A percentile compares a stretch with the other conserved stretches of the same genome.
Conservation (phyloP, 2,113 vertebrate species). For the Pelmatolapia mariae region DNA sequence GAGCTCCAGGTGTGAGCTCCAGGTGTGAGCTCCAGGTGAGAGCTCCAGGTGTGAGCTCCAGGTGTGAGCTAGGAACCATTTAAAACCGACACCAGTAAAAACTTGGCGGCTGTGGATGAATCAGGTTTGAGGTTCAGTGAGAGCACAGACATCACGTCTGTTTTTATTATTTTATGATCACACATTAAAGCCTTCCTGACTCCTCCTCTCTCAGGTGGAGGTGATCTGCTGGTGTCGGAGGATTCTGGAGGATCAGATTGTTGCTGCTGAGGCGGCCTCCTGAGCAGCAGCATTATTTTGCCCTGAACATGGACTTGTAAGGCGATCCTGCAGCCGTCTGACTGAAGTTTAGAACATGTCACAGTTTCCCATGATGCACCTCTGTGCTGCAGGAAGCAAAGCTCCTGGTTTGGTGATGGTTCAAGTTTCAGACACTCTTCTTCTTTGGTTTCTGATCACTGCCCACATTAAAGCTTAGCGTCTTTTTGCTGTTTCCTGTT, state of each 20-base stretch:
- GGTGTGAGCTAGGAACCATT: background rate
- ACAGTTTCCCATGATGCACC: background rate
- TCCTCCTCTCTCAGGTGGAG: background rate
- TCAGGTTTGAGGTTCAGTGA: background rate
- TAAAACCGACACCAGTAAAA: background rate
- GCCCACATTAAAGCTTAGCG: background rate
- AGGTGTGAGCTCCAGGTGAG: accelerated
- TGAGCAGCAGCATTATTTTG: background rate
- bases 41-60: background rate
- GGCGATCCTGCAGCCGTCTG: background rate
- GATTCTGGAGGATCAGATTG: background rate
- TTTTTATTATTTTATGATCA: background rate
- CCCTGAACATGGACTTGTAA: slow-evolving; percentile 39
- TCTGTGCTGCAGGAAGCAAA: background rate
- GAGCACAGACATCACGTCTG: background rate
- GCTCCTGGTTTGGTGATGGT: slow-evolving; percentile 13
- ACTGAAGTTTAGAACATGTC: slow-evolving; percentile 4
- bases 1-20: accelerated
- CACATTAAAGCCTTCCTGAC: background rate
- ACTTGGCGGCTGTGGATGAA: background rate
- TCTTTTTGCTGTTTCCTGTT: background rate
- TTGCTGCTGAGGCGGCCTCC: background rate
- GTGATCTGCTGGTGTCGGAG: background rate
- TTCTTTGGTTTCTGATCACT: background rate
- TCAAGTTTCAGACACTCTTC: background rate